Evolutionary conservation across 2,113 vertebrate genomes (phyloP).

Genomic region (Chinchilla lanigera): DNA sequence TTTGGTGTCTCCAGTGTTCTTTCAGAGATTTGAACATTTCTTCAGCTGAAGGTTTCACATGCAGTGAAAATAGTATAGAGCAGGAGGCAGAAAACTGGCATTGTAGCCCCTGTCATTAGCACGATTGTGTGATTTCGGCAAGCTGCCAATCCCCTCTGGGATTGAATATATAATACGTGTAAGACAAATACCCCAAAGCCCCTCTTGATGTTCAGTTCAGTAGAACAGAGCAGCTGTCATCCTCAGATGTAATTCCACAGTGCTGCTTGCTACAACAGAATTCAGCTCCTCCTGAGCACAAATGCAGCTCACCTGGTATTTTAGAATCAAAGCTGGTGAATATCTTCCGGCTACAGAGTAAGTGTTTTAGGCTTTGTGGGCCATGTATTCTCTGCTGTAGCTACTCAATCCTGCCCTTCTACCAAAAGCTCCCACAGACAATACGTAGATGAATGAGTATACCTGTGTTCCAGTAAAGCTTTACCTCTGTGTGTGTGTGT

Average conservation of each 20-base stretch:
- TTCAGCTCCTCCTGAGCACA: neutral
- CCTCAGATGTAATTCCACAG: neutral
- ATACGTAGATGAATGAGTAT: neutral
- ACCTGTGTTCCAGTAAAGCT: neutral
- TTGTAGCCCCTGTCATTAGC: neutral
- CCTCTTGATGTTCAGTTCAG: neutral
- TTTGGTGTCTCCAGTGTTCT: neutral
- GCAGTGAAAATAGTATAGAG: neutral
- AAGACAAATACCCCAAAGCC: neutral
- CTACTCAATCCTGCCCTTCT: neutral
- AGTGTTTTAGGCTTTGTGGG: neutral
- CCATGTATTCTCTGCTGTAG: neutral
- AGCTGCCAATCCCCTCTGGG: neutral
- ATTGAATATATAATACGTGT: neutral
- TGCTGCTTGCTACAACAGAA: neutral
- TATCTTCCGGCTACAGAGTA: neutral
- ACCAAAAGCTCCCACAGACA: neutral
- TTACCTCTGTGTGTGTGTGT: neutral
- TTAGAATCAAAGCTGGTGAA: neutral
- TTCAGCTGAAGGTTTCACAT: neutral
- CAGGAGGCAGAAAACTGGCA: neutral
- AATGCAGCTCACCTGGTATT: neutral
- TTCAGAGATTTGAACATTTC: constrained; percentile 10
- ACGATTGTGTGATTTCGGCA: neutral
- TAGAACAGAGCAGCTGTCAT: neutral